Evolutionary conservation across 2,888 invertebrate species (phyloP).

Genomic region (Epirrhoe tristata): DNA sequence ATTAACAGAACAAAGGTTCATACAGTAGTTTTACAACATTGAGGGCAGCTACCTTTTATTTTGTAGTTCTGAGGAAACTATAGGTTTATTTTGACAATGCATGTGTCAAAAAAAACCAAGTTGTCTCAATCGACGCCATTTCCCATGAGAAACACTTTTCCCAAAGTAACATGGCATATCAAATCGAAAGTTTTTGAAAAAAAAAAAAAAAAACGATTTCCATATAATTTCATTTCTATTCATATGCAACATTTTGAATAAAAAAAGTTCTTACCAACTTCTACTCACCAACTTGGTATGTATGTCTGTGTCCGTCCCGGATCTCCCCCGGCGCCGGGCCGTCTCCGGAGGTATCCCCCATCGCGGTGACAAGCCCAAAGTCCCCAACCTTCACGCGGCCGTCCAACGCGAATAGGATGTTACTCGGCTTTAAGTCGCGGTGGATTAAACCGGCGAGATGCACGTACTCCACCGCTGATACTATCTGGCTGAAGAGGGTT

Average conservation of each 20-base stretch:
- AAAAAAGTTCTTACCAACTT: conserved; percentile 79
- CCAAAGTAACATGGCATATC: no score
- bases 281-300: conserved; percentile 86
- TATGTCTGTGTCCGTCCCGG: conserved; percentile 76
- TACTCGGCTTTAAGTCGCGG: conserved; percentile 94
- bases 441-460: conserved; percentile 97
- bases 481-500: conserved; percentile 94
- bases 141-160: no score
- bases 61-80: no score
- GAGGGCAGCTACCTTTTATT: no score
- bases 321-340: conserved; percentile 53
- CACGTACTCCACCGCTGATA: conserved; percentile 97
- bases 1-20: no score
- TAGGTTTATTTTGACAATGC: no score
- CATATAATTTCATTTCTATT: no score
- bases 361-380: conserved; percentile 98
- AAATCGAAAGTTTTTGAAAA: no score
- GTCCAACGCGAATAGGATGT: conserved; percentile 94
- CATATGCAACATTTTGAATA: not conserved
- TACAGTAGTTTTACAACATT: no score
- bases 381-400: conserved; percentile 97
- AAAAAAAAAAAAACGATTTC: no score
- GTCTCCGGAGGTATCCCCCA: conserved; percentile 76
- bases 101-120: no score
- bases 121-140: no score